Evolutionary conservation across 1,140 invertebrate genomes (phyloP).

Genomic region (Musca domestica): DNA sequence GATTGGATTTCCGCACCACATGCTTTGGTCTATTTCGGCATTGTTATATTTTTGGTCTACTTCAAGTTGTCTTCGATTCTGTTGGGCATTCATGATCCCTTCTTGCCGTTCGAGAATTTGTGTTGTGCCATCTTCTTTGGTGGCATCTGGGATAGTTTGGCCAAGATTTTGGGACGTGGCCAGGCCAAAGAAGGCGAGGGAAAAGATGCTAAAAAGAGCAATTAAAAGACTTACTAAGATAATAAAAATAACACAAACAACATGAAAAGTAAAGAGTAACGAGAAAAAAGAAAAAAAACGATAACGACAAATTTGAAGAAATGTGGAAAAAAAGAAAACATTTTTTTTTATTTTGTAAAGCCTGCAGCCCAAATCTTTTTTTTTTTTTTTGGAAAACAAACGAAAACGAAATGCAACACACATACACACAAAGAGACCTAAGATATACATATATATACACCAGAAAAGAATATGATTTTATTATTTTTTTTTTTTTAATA

Average conservation of each 20-base stretch:
- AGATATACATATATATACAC: background rate
- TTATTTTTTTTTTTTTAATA: no score
- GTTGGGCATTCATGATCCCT: slow-evolving; percentile 96
- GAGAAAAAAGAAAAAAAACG: background rate
- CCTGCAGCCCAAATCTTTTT: background rate
- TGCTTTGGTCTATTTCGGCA: slow-evolving; percentile 94
- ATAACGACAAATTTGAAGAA: background rate
- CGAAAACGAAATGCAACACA: slow-evolving; percentile 26
- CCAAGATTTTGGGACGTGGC: slow-evolving; percentile 75
- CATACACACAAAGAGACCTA: slow-evolving; percentile 11
- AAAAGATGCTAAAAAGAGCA: slow-evolving; percentile 78
- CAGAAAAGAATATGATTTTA: no score
- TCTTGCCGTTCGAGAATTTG: slow-evolving; percentile 97
- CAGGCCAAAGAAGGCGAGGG: slow-evolving; percentile 75
- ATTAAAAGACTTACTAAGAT: slow-evolving; percentile 55
- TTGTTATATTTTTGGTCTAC: slow-evolving; percentile 99
- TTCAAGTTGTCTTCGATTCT: slow-evolving; percentile 97
- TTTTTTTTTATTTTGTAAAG: no score
- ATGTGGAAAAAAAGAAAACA: background rate
- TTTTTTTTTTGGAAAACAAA: slow-evolving; percentile 5
- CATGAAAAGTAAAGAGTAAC: background rate
- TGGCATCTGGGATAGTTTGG: slow-evolving; percentile 95
- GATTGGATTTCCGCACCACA: slow-evolving; percentile 95
- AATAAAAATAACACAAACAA: slow-evolving; percentile 1
- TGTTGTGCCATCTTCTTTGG: slow-evolving; percentile 96